phyloP scores from a whole-genome alignment of 2,888 invertebrate genomes.

The Melikaiella ostensackeni region DNA sequence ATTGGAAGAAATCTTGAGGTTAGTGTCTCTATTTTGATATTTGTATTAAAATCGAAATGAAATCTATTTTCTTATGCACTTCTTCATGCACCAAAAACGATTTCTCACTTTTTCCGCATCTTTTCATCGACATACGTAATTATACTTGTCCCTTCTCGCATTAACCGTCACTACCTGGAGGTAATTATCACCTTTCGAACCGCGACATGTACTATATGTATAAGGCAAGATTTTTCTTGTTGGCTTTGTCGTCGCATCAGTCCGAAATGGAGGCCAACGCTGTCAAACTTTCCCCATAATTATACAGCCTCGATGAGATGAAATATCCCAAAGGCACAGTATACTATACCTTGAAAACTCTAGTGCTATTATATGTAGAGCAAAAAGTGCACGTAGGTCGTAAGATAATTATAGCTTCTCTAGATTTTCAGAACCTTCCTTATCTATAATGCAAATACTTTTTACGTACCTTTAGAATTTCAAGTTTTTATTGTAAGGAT shows the following conservation, averaged over 20 bases:
- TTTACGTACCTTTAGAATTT: neutral
- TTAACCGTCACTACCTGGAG: constrained; percentile 19
- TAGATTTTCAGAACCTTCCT: neutral
- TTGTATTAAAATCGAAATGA: no score
- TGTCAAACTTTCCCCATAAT: constrained; percentile 54
- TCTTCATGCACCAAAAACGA: no score
- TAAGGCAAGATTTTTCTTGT: constrained; percentile 25
- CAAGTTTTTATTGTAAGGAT: neutral
- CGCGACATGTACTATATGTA: neutral
- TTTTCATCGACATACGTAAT: constrained; percentile 7
- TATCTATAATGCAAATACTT: neutral
- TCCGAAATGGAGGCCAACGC: constrained; percentile 19
- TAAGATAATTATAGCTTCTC: neutral
- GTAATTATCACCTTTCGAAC: constrained; percentile 31
- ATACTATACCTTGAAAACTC: neutral
- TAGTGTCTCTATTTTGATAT: no score
- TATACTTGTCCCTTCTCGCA: constrained; percentile 7
- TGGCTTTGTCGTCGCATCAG: neutral
- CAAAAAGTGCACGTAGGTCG: neutral
- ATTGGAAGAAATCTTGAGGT: no score
- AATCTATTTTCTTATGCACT: no score
- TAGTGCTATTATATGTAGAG: neutral
- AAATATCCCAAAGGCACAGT: constrained; percentile 43
- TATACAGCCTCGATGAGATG: constrained; percentile 47
- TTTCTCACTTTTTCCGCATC: neutral